Evolutionary conservation across 2,113 vertebrate species (phyloP).

Genomic region (Bos javanicus): DNA sequence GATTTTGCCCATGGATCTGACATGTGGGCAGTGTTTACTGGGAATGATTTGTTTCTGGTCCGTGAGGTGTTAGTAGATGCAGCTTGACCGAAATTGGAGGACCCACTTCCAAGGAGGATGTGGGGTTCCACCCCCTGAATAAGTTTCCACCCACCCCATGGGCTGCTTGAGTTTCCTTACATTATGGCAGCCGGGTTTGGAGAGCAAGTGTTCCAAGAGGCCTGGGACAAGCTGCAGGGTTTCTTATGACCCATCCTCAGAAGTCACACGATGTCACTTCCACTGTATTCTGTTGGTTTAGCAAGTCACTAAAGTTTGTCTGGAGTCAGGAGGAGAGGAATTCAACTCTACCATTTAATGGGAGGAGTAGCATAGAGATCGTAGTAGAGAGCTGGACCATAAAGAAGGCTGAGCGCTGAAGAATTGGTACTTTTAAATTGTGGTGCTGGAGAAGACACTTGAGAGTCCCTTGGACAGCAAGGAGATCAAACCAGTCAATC

Average conservation of each 20-base stretch:
- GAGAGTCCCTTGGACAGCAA: not conserved
- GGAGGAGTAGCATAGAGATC: not conserved
- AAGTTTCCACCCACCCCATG: not conserved
- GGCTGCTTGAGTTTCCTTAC: not conserved
- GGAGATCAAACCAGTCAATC: not conserved
- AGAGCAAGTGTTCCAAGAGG: not conserved
- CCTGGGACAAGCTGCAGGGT: not conserved
- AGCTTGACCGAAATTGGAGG: not conserved
- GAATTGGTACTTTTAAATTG: not conserved
- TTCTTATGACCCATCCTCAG: not conserved
- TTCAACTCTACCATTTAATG: not conserved
- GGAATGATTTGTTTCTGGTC: not conserved
- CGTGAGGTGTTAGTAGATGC: rapidly evolving
- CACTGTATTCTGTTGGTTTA: not conserved
- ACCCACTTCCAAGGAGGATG: not conserved
- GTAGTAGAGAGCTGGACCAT: not conserved
- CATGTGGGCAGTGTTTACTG: not conserved
- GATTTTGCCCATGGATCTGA: not conserved
- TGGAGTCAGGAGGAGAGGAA: not conserved
- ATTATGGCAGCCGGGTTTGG: not conserved
- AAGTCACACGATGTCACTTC: not conserved
- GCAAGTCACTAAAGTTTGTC: not conserved
- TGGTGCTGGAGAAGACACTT: not conserved
- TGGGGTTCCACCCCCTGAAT: not conserved
- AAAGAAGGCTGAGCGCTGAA: not conserved